phyloP scores from a whole-genome alignment of 2,888 invertebrate genomes.

The Scaptomyza polygonia region DNA sequence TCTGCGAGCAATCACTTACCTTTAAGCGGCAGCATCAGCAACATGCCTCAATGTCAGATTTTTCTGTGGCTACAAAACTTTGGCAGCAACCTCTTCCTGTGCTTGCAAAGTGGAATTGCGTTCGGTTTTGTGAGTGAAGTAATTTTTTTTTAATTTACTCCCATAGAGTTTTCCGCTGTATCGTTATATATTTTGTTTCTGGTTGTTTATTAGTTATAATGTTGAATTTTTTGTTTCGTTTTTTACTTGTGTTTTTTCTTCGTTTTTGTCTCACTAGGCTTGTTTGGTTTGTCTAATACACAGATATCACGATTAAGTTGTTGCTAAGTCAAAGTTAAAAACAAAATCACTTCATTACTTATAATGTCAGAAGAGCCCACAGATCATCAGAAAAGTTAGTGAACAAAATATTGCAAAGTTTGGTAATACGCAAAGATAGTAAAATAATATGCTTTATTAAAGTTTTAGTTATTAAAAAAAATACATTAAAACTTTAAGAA shows the following conservation, averaged over 20 bases:
- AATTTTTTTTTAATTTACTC: slow-evolving; percentile 54
- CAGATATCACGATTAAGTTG: slow-evolving; percentile 62
- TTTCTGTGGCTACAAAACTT: slow-evolving; percentile 53
- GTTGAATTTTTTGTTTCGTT: slow-evolving; percentile 51
- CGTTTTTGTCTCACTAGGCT: slow-evolving; percentile 50
- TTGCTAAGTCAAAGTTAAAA: slow-evolving; percentile 32
- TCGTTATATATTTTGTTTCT: slow-evolving; percentile 35
- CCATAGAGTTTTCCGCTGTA: slow-evolving; percentile 62
- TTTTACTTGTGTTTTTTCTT: slow-evolving; percentile 24
- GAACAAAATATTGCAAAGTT: slow-evolving; percentile 3
- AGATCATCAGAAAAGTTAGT: slow-evolving; percentile 8
- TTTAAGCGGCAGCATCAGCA: slow-evolving; percentile 73
- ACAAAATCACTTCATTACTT: slow-evolving; percentile 65
- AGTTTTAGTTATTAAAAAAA: not conserved
- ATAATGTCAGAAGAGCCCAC: slow-evolving; percentile 19
- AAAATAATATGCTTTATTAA: not conserved
- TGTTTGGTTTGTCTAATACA: slow-evolving; percentile 60
- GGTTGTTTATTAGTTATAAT: slow-evolving; percentile 60
- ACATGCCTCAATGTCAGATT: slow-evolving; percentile 64
- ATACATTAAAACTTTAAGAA: not conserved
- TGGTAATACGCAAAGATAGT: not conserved
- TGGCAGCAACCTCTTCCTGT: slow-evolving; percentile 67
- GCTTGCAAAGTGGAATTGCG: slow-evolving; percentile 51
- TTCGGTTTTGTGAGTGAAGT: slow-evolving; percentile 66
- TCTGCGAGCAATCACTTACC: slow-evolving; percentile 65